Conservation (phyloP, 2,888 invertebrate species). For the Trissoscelio sp. region DNA sequence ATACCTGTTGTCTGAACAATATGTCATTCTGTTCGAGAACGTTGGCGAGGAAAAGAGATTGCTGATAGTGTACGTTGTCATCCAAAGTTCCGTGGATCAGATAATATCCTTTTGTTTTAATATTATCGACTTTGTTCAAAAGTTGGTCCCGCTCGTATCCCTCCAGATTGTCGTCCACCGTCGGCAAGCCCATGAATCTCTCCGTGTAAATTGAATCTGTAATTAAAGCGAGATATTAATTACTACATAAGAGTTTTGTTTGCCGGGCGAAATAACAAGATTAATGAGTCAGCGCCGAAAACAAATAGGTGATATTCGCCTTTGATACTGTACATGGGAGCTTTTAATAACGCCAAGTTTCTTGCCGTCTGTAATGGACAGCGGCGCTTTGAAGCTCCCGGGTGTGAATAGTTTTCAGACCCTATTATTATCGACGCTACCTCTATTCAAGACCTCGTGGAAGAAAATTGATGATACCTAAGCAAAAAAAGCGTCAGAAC, state of each 20-base stretch:
- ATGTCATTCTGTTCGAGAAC: constrained; percentile 93
- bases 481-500: constrained; percentile 4
- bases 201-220: constrained; percentile 98
- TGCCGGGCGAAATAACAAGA: constrained; percentile 68
- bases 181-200: constrained; percentile 96
- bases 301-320: constrained; percentile 70
- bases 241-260: constrained; percentile 68
- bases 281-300: constrained; percentile 72
- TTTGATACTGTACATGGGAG: constrained; percentile 63
- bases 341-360: constrained; percentile 66
- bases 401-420: constrained; percentile 60
- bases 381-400: constrained; percentile 48
- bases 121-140: constrained; percentile 87
- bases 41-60: constrained; percentile 95
- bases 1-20: constrained; percentile 95
- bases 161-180: constrained; percentile 86
- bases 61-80: constrained; percentile 99
- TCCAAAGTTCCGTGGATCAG: constrained; percentile 97
- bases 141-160: constrained; percentile 92
- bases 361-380: constrained; percentile 66
- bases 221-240: constrained; percentile 75
- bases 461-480: constrained; percentile 49
- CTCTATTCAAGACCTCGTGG: constrained; percentile 14
- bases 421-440: constrained; percentile 57
- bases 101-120: constrained; percentile 90